A percentile compares a stretch with the other conserved stretches of the same genome.
Evolutionary conservation across 2,888 invertebrate species (phyloP).

Genomic region (Phragmatobia fuliginosa): DNA sequence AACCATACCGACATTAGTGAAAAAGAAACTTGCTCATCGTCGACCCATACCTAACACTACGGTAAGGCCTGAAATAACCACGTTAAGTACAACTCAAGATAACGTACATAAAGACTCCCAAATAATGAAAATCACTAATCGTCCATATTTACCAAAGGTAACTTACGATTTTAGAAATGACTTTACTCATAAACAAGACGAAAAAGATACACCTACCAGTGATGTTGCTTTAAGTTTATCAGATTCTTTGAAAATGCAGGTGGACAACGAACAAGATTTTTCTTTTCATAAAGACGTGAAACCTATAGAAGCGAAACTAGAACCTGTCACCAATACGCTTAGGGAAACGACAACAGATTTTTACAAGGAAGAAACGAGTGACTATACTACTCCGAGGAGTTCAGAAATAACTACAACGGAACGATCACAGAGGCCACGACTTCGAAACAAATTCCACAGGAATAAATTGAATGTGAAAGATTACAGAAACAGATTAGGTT

Average conservation of each 20-base stretch:
- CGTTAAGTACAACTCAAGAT: constrained; percentile 62
- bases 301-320: constrained; percentile 77
- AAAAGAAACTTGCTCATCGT: constrained; percentile 75
- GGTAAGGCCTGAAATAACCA: constrained; percentile 73
- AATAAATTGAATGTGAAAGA: constrained; percentile 93
- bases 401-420: constrained; percentile 65
- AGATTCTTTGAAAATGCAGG: constrained; percentile 66
- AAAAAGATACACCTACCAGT: constrained; percentile 84
- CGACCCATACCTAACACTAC: constrained; percentile 69
- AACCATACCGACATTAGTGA: constrained; percentile 76
- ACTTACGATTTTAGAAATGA: constrained; percentile 71
- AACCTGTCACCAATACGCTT: constrained; percentile 54
- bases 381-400: constrained; percentile 64
- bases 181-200: constrained; percentile 83
- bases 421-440: constrained; percentile 71
- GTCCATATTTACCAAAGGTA: constrained; percentile 66
- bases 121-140: constrained; percentile 83
- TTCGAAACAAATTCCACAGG: constrained; percentile 87
- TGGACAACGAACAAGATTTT: constrained; percentile 68
- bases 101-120: constrained; percentile 76
- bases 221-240: constrained; percentile 77
- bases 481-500: constrained; percentile 89
- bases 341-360: constrained; percentile 68
- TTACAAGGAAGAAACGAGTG: constrained; percentile 55
- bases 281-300: constrained; percentile 81